Evolutionary conservation across 2,888 invertebrate species (phyloP).

Genomic region (Thereva nobilitata): DNA sequence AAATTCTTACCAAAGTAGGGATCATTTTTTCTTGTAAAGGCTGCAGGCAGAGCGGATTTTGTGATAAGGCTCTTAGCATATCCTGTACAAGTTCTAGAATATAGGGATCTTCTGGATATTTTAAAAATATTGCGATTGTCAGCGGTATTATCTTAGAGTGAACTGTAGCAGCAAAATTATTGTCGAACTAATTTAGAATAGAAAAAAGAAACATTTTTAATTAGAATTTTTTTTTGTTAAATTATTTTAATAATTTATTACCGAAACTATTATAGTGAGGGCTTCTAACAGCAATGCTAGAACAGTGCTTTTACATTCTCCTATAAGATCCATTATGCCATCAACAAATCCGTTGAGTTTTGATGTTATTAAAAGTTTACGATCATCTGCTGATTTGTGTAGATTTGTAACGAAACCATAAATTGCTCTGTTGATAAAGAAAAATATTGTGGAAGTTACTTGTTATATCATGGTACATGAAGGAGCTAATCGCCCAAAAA

Average conservation of each 20-base stretch:
- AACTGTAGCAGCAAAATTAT: slow-evolving; percentile 65
- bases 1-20: slow-evolving; percentile 63
- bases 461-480: too few species aligned
- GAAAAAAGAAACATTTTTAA: slow-evolving; percentile 16
- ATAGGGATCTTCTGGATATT: slow-evolving; percentile 68
- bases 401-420: slow-evolving; percentile 60
- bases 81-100: slow-evolving; percentile 67
- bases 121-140: slow-evolving; percentile 69
- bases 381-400: slow-evolving; percentile 57
- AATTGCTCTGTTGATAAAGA: slow-evolving; percentile 47
- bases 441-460: slow-evolving; percentile 1
- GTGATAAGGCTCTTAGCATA: slow-evolving; percentile 66
- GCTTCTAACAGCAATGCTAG: slow-evolving; percentile 62
- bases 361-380: slow-evolving; percentile 55
- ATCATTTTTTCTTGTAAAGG: slow-evolving; percentile 67
- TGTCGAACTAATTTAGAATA: slow-evolving; percentile 61
- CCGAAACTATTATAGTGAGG: slow-evolving; percentile 60
- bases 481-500: too few species aligned
- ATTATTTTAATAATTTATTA: slow-evolving; percentile 48
- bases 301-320: slow-evolving; percentile 60
- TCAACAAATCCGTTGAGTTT: slow-evolving; percentile 62
- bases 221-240: not conserved
- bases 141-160: slow-evolving; percentile 68
- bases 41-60: slow-evolving; percentile 64
- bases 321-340: slow-evolving; percentile 59